Base-by-base conservation (phyloP, 2,113 vertebrate species). In the Sinocyclocheilus rhinocerous region DNA sequence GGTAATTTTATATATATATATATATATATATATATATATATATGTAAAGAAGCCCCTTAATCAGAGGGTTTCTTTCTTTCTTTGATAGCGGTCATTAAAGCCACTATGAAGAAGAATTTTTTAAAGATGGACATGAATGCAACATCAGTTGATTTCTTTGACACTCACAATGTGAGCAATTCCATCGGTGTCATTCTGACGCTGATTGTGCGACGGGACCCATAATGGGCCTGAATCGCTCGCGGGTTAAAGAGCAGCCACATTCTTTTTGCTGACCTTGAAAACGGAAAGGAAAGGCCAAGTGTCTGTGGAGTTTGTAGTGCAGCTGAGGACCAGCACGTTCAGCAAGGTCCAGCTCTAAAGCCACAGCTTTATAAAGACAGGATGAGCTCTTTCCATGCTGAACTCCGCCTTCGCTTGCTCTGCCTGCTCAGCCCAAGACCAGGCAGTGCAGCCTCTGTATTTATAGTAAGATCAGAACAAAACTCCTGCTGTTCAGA, bases 401-500 rank as follows among this genome's bases (percentile, higher is more conserved):
- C 75, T 83, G 76, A 83, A 81, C 6, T 33, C 77, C 24, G 45
- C 81, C 85, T 88, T 70, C 24, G 15, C 22, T 55, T 22, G 67
- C 48, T 15, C n/a, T 61, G 10, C 55, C n/a, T 76, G 45, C 22
- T 12, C 75, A 59, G 82, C 79, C 77, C 61, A 85, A 88, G 87
- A 88, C 82, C 50, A 83, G 79, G 22, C n/a, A 78, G 42, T 81
- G 24, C 24, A 77, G 50, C 83, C 29, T 88, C 33, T 85, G 73
- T 73, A 72, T 82, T 26, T 81, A 63, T 24, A 75, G 29, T 65
- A 36, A 65, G 33, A 52, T 86, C 67, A 22, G 75, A 90, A 87
- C 73, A 84, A 82, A 57, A 70, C 65, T 36, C 55, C 75, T 22
- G 73, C 85, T 85, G 81, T 88, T 90, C 85, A 76, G 79, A 82